A percentile compares a stretch with the other conserved stretches of the same genome.
These are phyloP conservation scores for Helicoverpa zea DNA, from an alignment of 1,140 invertebrate genomes.

Conservation along the genomic window DNA sequence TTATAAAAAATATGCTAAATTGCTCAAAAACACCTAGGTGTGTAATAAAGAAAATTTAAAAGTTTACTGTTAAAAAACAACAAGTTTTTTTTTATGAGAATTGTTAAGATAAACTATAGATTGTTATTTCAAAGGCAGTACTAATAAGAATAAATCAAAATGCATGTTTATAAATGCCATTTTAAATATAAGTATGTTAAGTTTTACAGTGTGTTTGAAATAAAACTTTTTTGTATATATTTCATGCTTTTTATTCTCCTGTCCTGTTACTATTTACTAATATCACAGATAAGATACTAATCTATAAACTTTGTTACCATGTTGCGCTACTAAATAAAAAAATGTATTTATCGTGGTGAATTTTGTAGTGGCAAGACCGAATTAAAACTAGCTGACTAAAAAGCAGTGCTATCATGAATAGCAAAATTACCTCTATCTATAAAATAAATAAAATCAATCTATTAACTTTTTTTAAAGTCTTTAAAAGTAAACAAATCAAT, in stretches of 20 bases:
- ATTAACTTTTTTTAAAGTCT: slow-evolving; percentile 62
- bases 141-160: background rate
- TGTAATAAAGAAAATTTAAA: no score
- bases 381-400: no score
- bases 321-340: no score
- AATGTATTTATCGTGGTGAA: no score
- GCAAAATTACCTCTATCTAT: no score
- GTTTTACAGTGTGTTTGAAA: slow-evolving; percentile 54
- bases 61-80: no score
- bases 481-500: slow-evolving; percentile 70
- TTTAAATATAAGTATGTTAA: slow-evolving; percentile 47
- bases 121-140: background rate
- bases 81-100: no score
- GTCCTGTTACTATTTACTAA: background rate
- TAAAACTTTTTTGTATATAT: slow-evolving; percentile 53
- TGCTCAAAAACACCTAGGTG: no score
- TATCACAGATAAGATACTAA: slow-evolving; percentile 38
- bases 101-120: background rate
- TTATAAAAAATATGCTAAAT: background rate
- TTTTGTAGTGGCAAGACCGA: no score
- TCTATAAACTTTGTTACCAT: no score
- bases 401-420: no score
- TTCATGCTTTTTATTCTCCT: slow-evolving; percentile 43
- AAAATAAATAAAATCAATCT: no score
- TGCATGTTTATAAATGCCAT: slow-evolving; percentile 41